Evolutionary conservation across 2,888 invertebrate genomes (phyloP), one percentile per base, ranked within the genome.

Genomic region (Sisyra terminalis): DNA sequence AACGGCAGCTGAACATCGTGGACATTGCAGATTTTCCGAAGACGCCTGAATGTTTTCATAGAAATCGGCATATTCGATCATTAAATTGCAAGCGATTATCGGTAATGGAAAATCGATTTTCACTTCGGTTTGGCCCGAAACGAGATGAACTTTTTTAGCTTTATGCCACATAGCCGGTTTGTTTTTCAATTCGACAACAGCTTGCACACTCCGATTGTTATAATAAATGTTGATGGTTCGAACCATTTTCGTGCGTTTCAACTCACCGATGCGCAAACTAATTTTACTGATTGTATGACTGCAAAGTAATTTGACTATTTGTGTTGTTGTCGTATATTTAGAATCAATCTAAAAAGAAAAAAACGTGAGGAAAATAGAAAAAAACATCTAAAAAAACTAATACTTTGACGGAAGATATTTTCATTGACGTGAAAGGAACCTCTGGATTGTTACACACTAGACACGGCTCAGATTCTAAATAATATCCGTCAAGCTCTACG

Each of bases 1-100:
- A 1, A 98, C 97, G 1, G 90, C 87, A 16, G 94, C 92, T 45
- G 92, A 92, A 59, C 97, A 98, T 16, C 96, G 73, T 0, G 94
- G 94, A 56, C 94, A 94, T 61, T 94, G 93, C 14, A 94, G 66
- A 0, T 90, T 94, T 63, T 96, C 94, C 50, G 89, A 84, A 0
- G 88, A 88, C 0, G 87, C 86, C 53, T 88, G 88, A 45, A 90
- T 82, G 52, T 94, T 93, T 59, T 97, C 97, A 57, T 90, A 94
- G 63, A 97, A 96, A 56, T 97, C 96, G 0, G 90, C 84, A 61
- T 96, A 97, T 61, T 98, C 97, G 57, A 98, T 83, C 90, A 97
- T 96, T 45, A 98, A 67, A 64, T 97, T 97, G 58, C 96, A 96
- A 0, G 97, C 96, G 3, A 94, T 87, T 45, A 98, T 94, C 0